These are phyloP conservation scores for Shinisaurus crocodilurus DNA, from an alignment of 2,113 vertebrate species.

Conservation along the genomic window DNA sequence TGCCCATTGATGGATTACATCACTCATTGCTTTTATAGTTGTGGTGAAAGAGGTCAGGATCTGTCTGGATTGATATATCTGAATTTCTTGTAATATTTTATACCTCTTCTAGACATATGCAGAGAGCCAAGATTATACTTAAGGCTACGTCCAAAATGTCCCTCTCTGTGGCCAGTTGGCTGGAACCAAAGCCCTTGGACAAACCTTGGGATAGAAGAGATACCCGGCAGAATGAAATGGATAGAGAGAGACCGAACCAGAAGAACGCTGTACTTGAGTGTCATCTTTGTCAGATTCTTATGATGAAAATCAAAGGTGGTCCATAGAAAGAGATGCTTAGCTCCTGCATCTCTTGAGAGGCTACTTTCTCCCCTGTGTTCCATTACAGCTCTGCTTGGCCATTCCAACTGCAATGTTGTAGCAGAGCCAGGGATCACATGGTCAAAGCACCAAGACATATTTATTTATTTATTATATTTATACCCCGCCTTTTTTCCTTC, in stretches of 20 bases:
- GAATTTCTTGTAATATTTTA: conserved; percentile 66
- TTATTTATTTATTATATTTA: no score
- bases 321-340: neutral
- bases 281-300: neutral
- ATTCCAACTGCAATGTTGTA: neutral
- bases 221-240: neutral
- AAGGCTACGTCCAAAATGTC: neutral
- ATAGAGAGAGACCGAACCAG: no score
- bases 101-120: conserved; percentile 35
- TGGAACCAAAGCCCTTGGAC: conserved; percentile 37
- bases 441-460: no score
- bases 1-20: conserved; percentile 56
- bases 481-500: no score
- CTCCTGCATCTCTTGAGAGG: neutral
- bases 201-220: conserved; percentile 24
- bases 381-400: neutral
- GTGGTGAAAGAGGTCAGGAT: conserved; percentile 59
- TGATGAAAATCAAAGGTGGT: neutral
- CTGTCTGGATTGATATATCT: conserved; percentile 66
- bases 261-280: neutral
- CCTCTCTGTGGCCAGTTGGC: neutral
- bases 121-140: conserved; percentile 34
- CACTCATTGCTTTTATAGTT: conserved; percentile 67
- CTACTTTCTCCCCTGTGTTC: neutral
- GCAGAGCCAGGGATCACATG: no score